Base-by-base conservation (phyloP, 37 sponge, comb jelly and placozoan genomes). In the Geodia barretti region DNA sequence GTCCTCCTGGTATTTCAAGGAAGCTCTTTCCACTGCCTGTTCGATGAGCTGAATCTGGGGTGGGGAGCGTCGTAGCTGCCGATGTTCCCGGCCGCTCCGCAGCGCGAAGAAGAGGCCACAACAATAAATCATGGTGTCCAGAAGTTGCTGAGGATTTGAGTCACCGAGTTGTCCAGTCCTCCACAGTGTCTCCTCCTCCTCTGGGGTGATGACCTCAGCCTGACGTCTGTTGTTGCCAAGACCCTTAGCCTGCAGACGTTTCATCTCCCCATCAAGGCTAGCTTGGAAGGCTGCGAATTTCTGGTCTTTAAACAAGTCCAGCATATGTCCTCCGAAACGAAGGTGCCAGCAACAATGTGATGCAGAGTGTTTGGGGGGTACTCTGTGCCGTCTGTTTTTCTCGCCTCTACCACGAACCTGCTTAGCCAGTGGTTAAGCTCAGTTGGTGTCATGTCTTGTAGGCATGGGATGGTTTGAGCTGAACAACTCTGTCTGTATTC, bases 241-340 rank as follows among this genome's bases (percentile, higher is more conserved):
- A 11, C 68, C 76, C 24, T 39, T 11, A 34, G 32, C 8, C 58
- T 83, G 68, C 36, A 83, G 75, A 32, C 83, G 29, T 30, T 83
- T 83, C 83, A 83, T 83, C 73, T 83, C 83, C 32, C 75, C 83
- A 74, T 83, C 83, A 47, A 83, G 60, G 23, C 67, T 40, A 0
- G 25, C 33, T 39, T 65, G 36, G 61, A 83, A 75, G 0, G n/a
- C 34, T 40, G 42, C 28, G 28, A 83, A 83, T 29, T 37, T 75
- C 28, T 39, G 4, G 62, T 82, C 83, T 37, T 73, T 73, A 40
- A 82, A 82, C 21, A 73, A 2, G 79, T 79, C 79, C 3, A 78
- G 4, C 1, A 4, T 11, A 7, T 54, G 60, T 5, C 31, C 19
- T 32, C 34, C 62, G n/a, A 30, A 32, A 23, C 37, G 8, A 35